Conservation (phyloP, 2,888 invertebrate species). For the Aphodius sticticus region DNA sequence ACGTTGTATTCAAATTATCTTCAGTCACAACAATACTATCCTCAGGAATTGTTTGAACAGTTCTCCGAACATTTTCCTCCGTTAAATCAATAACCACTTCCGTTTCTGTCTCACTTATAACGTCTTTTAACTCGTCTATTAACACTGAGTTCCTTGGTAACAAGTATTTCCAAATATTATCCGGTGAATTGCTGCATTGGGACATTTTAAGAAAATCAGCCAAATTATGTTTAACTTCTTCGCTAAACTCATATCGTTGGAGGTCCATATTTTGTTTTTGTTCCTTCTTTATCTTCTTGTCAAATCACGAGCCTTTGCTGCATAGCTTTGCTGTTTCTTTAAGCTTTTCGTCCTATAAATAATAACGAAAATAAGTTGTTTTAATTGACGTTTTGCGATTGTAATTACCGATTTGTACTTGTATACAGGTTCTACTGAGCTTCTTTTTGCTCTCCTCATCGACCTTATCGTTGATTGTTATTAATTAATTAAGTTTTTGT, state of each 20-base stretch:
- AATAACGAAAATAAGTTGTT: neutral
- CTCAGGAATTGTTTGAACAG: neutral
- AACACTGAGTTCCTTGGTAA: neutral
- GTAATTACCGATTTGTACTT: constrained; percentile 55
- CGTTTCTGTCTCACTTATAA: neutral
- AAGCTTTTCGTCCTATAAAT: constrained; percentile 78
- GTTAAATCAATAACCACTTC: neutral
- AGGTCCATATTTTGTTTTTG: neutral
- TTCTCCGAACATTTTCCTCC: neutral
- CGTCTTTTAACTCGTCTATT: neutral
- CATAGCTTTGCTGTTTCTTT: constrained; percentile 71
- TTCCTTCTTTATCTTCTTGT: too few species aligned
- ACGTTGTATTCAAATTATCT: neutral
- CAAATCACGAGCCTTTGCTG: too few species aligned
- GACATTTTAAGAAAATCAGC: neutral
- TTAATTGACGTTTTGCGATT: neutral
- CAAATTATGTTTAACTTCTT: neutral
- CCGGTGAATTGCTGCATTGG: neutral
- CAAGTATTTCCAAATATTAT: too few species aligned
- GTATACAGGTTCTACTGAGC: constrained; percentile 73
- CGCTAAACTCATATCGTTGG: neutral
- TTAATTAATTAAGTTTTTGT: constrained; percentile 9
- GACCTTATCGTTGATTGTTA: constrained; percentile 29
- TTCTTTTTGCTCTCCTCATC: constrained; percentile 69
- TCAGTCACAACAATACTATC: neutral